Percentiles rank a stretch among this genome's conserved stretches.
These are phyloP conservation scores for Pelochelys cantorii DNA, from an alignment of 2,797 vertebrate genomes.

Conservation along the genomic window DNA sequence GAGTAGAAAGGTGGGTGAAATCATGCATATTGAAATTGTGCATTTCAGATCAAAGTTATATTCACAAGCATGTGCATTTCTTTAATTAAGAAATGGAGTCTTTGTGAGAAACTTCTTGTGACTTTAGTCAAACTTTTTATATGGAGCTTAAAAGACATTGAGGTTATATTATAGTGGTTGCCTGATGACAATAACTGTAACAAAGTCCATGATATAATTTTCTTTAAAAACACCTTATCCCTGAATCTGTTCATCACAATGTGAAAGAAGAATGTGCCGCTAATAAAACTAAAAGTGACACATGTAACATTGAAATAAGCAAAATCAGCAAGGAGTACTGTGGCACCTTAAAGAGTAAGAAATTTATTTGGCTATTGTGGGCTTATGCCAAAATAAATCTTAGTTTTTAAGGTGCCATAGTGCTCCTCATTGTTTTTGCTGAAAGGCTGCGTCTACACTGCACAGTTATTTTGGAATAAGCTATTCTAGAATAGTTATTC, in stretches of 20 bases:
- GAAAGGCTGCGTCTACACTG: too few relatives aligned
- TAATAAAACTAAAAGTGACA: background rate
- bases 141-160: background rate
- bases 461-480: too few relatives aligned
- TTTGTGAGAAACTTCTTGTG: background rate
- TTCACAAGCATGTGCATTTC: background rate
- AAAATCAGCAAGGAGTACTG: too few relatives aligned
- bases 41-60: background rate
- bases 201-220: background rate
- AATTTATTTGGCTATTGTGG: too few relatives aligned
- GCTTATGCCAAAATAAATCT: too few relatives aligned
- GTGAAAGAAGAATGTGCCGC: background rate
- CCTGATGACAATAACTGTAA: background rate
- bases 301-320: background rate
- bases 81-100: background rate
- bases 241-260: background rate
- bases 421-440: too few relatives aligned
- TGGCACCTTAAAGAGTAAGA: too few relatives aligned
- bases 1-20: accelerated
- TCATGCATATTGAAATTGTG: background rate
- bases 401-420: too few relatives aligned
- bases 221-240: background rate
- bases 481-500: too few relatives aligned
- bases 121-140: background rate
- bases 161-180: background rate